These are phyloP conservation scores for Littorina saxatilis DNA, from an alignment of 1,140 invertebrate species.

Conservation along the genomic window DNA sequence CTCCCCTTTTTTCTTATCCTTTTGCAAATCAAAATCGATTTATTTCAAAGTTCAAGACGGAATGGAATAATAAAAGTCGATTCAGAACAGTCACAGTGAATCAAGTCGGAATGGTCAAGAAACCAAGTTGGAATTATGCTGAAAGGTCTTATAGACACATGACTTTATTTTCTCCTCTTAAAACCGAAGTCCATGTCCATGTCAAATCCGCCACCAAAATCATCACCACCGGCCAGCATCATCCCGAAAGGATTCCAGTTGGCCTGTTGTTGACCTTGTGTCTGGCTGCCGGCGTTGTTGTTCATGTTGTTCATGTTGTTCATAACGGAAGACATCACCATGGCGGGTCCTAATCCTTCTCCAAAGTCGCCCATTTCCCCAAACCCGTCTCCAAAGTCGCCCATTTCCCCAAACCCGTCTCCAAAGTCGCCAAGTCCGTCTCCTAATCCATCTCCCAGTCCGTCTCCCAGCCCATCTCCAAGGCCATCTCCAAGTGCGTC, in stretches of 20 bases:
- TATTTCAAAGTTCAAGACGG: too few relatives aligned
- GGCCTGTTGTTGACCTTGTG: not conserved
- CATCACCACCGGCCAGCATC: not conserved
- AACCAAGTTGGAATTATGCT: too few relatives aligned
- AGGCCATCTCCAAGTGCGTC: not conserved
- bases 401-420: not conserved
- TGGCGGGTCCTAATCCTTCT: not conserved
- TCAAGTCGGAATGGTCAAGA: too few relatives aligned
- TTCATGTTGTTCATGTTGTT: not conserved
- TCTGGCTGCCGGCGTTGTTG: too few relatives aligned
- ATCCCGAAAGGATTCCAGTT: constrained; percentile 1
- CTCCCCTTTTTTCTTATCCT: too few relatives aligned
- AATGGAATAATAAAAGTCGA: too few relatives aligned
- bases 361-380: not conserved
- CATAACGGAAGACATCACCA: not conserved
- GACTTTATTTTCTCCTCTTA: too few relatives aligned
- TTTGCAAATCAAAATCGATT: too few relatives aligned
- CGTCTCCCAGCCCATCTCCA: not conserved
- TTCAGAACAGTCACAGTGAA: too few relatives aligned
- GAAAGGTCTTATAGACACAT: too few relatives aligned
- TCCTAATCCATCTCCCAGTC: not conserved
- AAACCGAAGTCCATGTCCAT: not conserved
- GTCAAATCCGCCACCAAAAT: not conserved
- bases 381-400: not conserved
- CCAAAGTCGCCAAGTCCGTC: not conserved